Conservation (phyloP, 2,797 vertebrate genomes). For the Pangasius krempfi region DNA sequence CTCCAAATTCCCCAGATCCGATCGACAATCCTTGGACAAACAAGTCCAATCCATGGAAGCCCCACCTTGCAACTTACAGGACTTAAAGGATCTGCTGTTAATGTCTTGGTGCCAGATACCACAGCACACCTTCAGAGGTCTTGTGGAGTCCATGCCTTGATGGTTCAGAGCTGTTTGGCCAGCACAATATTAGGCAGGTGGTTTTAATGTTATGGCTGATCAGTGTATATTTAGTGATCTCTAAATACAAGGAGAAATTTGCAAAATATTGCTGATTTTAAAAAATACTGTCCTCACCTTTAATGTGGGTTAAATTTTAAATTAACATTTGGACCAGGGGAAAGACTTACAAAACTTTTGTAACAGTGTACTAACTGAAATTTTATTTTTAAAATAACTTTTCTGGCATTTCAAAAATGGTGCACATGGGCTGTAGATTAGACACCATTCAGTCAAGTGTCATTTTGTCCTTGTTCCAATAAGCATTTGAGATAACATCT, state of each 20-base stretch:
- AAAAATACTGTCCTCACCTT: not conserved
- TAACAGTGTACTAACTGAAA: not conserved
- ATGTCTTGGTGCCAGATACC: no score
- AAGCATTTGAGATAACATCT: constrained; percentile 11
- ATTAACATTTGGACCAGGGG: not conserved
- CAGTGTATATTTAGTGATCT: not conserved
- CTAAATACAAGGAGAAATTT: not conserved
- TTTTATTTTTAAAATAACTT: not conserved
- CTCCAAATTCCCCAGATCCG: no score
- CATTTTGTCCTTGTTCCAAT: constrained; percentile 35
- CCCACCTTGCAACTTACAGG: no score
- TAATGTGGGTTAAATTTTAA: not conserved
- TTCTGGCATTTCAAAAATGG: not conserved
- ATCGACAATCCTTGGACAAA: no score
- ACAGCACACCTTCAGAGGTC: no score
- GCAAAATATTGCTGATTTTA: not conserved
- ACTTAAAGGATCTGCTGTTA: no score
- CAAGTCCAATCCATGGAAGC: no score
- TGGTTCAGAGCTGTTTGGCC: no score
- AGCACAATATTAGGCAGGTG: no score
- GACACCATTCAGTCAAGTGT: constrained; percentile 16
- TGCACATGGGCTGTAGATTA: not conserved
- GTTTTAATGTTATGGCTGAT: no score
- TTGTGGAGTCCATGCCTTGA: no score
- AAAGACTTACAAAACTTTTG: not conserved